Conservation (phyloP, 2,888 invertebrate genomes). For the Drosophila ochracea region DNA sequence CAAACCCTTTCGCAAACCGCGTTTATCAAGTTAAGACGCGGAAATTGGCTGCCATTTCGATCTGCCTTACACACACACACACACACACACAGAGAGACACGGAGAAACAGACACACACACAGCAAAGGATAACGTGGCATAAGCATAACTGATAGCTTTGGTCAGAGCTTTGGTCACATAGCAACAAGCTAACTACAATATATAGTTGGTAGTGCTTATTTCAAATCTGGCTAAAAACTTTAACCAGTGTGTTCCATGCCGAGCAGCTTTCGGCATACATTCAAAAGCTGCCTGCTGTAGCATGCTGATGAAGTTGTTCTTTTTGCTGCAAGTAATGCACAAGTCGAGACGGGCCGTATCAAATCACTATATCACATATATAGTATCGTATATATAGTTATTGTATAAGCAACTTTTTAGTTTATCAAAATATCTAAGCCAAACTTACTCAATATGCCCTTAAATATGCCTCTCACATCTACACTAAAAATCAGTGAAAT, state of each 20-base stretch:
- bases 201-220: not conserved
- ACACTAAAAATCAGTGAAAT: not conserved
- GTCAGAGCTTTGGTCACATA: slow-evolving; percentile 32
- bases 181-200: slow-evolving; percentile 17
- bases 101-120: not conserved
- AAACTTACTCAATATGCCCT: not conserved
- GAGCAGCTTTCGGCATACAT: not conserved
- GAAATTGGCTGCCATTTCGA: slow-evolving; percentile 70
- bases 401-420: not conserved
- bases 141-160: slow-evolving; percentile 52
- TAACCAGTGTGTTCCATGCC: not conserved
- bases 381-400: not conserved
- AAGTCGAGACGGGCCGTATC: not conserved
- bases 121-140: slow-evolving; percentile 33
- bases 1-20: slow-evolving; percentile 27
- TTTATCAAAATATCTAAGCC: not conserved
- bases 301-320: not conserved
- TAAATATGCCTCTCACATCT: not conserved
- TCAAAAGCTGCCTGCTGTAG: not conserved
- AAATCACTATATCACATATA: not conserved
- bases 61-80: slow-evolving; percentile 41
- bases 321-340: not conserved
- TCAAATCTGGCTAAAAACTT: slow-evolving; percentile 1
- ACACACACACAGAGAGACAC: not conserved
- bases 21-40: slow-evolving; percentile 65